Conservation (phyloP, 2,888 invertebrate species). For the Drosophila lacicola region DNA sequence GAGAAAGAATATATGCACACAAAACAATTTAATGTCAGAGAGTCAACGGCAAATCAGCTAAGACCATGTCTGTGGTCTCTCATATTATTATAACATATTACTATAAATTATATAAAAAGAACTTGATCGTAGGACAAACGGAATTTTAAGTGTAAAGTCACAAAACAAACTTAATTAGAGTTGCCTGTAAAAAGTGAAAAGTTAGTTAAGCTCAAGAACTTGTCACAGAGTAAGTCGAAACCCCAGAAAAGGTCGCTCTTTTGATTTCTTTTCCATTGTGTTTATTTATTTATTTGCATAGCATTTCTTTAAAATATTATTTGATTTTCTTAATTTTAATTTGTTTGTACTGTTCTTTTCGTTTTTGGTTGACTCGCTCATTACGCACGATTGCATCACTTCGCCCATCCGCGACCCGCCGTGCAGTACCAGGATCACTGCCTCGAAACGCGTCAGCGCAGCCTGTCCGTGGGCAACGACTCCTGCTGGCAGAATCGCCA, state of each 20-base stretch:
- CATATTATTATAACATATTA: too few species aligned
- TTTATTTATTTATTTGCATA: slow-evolving; percentile 19
- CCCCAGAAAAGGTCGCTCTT: background rate
- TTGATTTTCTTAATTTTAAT: slow-evolving; percentile 49
- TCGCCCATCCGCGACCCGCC: slow-evolving; percentile 21
- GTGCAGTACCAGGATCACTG: slow-evolving; percentile 84
- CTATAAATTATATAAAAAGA: too few species aligned
- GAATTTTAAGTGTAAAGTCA: too few species aligned
- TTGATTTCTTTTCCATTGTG: slow-evolving; percentile 1
- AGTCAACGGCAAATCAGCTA: too few species aligned
- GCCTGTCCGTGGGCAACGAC: slow-evolving; percentile 85
- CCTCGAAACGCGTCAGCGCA: slow-evolving; percentile 84
- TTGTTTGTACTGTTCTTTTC: slow-evolving; percentile 57
- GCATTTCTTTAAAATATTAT: slow-evolving; percentile 24
- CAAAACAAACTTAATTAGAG: too few species aligned
- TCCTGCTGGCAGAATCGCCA: slow-evolving; percentile 84
- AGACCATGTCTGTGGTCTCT: too few species aligned
- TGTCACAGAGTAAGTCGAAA: too few species aligned
- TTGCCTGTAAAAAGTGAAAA: background rate
- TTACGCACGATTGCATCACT: slow-evolving; percentile 53
- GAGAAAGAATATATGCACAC: background rate
- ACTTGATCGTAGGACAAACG: too few species aligned
- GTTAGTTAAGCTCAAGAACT: too few species aligned
- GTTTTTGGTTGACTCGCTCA: slow-evolving; percentile 62
- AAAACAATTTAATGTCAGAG: too few species aligned